Percentiles rank a stretch among this genome's conserved stretches.
Conservation (phyloP, 2,113 vertebrate species). For the human (Homo sapiens) region DNA sequence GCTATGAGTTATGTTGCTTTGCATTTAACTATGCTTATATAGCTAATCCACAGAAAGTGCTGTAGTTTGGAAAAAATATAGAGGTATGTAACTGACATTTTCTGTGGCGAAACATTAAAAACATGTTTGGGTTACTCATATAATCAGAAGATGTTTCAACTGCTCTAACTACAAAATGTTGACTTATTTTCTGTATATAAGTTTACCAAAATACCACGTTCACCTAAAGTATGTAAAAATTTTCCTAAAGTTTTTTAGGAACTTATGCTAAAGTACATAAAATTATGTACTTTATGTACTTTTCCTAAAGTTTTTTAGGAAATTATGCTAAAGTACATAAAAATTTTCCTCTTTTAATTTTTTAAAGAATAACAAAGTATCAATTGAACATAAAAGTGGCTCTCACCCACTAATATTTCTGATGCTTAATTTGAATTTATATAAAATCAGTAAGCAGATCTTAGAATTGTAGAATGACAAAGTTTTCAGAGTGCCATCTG, state of each 20-base stretch:
- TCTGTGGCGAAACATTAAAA: background rate
- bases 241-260: background rate
- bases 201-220: background rate
- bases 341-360: background rate
- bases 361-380: constrained; percentile 44
- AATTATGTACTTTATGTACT: too few relatives aligned
- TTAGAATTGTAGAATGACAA: background rate
- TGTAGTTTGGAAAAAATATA: background rate
- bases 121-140: background rate
- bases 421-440: constrained; percentile 9
- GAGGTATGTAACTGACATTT: background rate
- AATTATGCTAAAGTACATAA: background rate
- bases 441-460: background rate
- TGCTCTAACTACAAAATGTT: background rate
- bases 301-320: too few relatives aligned
- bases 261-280: too few relatives aligned
- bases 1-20: background rate
- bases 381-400: background rate
- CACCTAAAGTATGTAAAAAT: background rate
- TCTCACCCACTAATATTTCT: background rate
- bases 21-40: background rate
- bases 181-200: background rate
- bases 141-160: background rate
- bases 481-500: background rate
- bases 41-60: background rate